Percentiles rank a stretch among this genome's conserved stretches.
phyloP scores from a whole-genome alignment of 2,113 vertebrate genomes.

The Macrotis lagotis region DNA sequence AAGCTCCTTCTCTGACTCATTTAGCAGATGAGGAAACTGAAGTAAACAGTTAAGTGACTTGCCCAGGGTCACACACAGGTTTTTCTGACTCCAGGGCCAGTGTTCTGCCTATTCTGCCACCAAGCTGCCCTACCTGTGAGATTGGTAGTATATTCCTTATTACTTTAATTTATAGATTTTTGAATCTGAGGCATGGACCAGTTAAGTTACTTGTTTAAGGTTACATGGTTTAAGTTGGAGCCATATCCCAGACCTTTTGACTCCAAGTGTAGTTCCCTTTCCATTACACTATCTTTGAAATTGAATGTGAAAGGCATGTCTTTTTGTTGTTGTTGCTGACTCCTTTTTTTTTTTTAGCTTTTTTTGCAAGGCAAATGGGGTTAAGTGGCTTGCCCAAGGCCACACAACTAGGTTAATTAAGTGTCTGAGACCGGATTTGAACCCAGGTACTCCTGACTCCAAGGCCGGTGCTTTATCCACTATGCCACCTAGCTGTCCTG shows the following conservation, averaged over 20 bases:
- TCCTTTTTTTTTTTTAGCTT: background rate
- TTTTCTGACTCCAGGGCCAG: background rate
- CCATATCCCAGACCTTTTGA: background rate
- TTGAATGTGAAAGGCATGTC: background rate
- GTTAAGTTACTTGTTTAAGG: background rate
- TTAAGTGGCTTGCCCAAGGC: too few species aligned
- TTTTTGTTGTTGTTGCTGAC: too few species aligned
- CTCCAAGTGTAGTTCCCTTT: background rate
- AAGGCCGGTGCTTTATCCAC: too few species aligned
- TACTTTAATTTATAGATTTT: background rate
- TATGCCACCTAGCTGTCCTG: too few species aligned
- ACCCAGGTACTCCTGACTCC: too few species aligned
- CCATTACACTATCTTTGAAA: background rate
- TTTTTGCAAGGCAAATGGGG: too few species aligned
- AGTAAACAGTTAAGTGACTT: background rate
- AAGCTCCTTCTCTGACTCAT: background rate
- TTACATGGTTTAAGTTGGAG: background rate
- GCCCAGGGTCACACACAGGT: background rate
- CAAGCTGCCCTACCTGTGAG: background rate
- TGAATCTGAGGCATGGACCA: background rate
- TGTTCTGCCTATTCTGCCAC: background rate
- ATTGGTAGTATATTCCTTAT: background rate
- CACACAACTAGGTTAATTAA: too few species aligned
- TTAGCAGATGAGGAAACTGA: background rate
- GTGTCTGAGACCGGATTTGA: too few species aligned